phyloP scores from a whole-genome alignment of 2,888 invertebrate genomes.

The Aspidiotus destructor region DNA sequence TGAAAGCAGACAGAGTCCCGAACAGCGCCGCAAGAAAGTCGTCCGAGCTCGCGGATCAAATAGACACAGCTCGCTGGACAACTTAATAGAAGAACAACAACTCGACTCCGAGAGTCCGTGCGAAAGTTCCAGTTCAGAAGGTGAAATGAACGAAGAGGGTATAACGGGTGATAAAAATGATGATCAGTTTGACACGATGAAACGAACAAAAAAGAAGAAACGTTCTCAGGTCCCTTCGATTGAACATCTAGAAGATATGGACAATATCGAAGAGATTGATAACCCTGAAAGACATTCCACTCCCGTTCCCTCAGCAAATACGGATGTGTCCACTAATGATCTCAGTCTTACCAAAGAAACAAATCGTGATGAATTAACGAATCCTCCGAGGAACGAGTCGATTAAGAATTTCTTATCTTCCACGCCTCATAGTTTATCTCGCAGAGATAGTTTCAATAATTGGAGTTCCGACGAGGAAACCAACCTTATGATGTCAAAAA shows the following conservation, averaged over 20 bases:
- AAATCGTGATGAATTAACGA: conserved; percentile 7
- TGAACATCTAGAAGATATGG: conserved; percentile 37
- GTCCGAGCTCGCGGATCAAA: conserved; percentile 75
- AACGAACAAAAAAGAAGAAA: conserved; percentile 73
- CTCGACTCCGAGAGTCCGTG: conserved; percentile 50
- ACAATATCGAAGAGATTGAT: conserved; percentile 44
- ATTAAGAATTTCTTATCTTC: conserved; percentile 28
- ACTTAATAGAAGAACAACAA: conserved; percentile 52
- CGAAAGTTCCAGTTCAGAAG: conserved; percentile 43
- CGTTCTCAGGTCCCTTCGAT: conserved; percentile 39
- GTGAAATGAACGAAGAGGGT: conserved; percentile 57
- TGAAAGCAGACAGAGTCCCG: conserved; percentile 70
- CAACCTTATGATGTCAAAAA: conserved; percentile 89
- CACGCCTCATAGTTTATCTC: conserved; percentile 48
- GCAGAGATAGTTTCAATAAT: conserved; percentile 85
- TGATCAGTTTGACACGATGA: conserved; percentile 69
- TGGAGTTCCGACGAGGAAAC: conserved; percentile 93
- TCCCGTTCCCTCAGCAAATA: conserved; percentile 60
- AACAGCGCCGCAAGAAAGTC: conserved; percentile 68
- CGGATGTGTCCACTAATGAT: conserved; percentile 81
- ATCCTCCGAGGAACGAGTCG: conserved; percentile 6
- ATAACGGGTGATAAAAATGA: conserved; percentile 58
- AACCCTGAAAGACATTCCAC: conserved; percentile 42
- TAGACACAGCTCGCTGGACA: conserved; percentile 70
- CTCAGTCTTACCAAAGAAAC: conserved; percentile 41